phyloP scores from a whole-genome alignment of 2,888 invertebrate genomes.

The Cremastinae sp. region DNA sequence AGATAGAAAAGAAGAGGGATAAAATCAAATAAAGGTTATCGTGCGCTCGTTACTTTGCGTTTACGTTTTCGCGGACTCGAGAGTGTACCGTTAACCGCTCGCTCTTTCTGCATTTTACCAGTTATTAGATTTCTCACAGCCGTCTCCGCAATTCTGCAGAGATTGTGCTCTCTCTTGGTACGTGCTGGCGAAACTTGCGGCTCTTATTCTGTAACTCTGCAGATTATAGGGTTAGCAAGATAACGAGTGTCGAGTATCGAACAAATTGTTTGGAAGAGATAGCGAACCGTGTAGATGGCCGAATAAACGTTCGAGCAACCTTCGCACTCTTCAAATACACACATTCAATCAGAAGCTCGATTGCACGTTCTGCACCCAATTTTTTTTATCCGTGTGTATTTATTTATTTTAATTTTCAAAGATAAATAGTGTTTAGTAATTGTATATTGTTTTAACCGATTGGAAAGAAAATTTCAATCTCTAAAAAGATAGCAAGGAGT shows the following conservation, averaged over 20 bases:
- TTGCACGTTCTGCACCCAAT: no score
- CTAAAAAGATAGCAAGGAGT: no score
- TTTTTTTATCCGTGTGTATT: no score
- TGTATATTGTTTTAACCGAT: no score
- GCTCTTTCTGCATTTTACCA: slow-evolving; percentile 23
- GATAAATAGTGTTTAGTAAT: no score
- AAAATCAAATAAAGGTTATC: slow-evolving; percentile 39
- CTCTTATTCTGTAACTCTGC: slow-evolving; percentile 28
- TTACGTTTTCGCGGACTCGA: slow-evolving; percentile 17
- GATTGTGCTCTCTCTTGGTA: slow-evolving; percentile 5
- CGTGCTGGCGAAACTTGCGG: background rate
- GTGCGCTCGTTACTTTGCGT: slow-evolving; percentile 35
- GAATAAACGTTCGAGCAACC: slow-evolving; percentile 37
- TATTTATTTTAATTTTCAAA: no score
- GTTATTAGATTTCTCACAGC: slow-evolving; percentile 38
- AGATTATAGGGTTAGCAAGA: slow-evolving; percentile 47
- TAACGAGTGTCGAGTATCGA: slow-evolving; percentile 59
- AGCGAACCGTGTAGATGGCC: slow-evolving; percentile 52
- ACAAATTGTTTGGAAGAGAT: slow-evolving; percentile 71
- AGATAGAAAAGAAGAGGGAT: slow-evolving; percentile 21
- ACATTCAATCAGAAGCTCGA: background rate
- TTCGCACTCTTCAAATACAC: no score
- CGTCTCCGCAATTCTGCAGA: slow-evolving; percentile 1
- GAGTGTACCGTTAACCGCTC: background rate
- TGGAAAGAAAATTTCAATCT: no score